Percentiles rank a stretch among this genome's conserved stretches.
phyloP scores from a whole-genome alignment of 2,888 invertebrate genomes.

The Lutraria lutraria region DNA sequence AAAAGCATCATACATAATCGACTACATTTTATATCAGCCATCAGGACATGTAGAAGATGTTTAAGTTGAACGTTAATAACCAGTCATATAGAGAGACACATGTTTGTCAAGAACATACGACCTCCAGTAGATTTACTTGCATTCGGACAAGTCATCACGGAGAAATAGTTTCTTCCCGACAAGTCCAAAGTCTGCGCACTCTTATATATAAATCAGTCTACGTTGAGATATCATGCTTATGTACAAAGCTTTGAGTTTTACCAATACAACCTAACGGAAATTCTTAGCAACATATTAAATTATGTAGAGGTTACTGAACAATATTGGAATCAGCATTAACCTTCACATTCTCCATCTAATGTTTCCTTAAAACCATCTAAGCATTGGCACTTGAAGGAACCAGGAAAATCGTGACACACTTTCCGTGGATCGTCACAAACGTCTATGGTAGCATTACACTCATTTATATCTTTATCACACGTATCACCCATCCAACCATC shows the following conservation, averaged over 20 bases:
- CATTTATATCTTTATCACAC: constrained; percentile 62
- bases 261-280: too few relatives aligned
- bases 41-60: not conserved
- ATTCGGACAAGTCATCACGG: too few relatives aligned
- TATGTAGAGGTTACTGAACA: too few relatives aligned
- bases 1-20: not conserved
- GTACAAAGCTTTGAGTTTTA: too few relatives aligned
- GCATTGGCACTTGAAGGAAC: constrained; percentile 63
- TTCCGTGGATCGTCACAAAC: too few relatives aligned
- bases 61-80: not conserved
- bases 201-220: too few relatives aligned
- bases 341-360: constrained; percentile 46
- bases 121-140: too few relatives aligned
- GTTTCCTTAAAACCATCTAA: constrained; percentile 50
- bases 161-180: too few relatives aligned
- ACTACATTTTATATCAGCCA: not conserved
- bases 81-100: not conserved
- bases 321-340: constrained; percentile 30
- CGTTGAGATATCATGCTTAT: too few relatives aligned
- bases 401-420: constrained; percentile 64
- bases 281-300: too few relatives aligned
- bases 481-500: constrained; percentile 60
- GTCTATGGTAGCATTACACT: constrained; percentile 42
- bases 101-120: too few relatives aligned
- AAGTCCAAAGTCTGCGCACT: too few relatives aligned